Conservation (phyloP, 2,797 vertebrate species). For the Cuculus canorus region DNA sequence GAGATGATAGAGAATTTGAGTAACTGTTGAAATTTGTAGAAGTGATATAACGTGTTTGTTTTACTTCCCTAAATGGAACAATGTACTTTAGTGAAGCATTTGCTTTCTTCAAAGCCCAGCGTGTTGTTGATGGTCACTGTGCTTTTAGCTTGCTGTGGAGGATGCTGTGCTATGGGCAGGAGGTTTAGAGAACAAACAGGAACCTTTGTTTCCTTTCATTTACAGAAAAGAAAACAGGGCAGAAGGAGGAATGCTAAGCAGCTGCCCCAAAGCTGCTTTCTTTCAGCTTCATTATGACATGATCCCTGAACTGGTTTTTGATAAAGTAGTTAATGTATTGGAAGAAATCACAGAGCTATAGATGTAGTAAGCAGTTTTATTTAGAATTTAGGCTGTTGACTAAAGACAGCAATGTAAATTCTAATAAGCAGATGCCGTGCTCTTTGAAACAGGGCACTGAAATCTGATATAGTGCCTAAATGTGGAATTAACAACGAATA, state of each 20-base stretch:
- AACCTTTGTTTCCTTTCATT: slow-evolving; percentile 66
- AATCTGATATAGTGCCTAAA: neutral
- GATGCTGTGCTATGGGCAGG: slow-evolving; percentile 33
- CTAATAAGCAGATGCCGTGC: neutral
- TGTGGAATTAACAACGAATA: neutral
- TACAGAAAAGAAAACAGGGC: slow-evolving; percentile 35
- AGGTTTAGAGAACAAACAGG: slow-evolving; percentile 64
- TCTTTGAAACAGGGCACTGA: neutral
- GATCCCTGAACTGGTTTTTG: neutral
- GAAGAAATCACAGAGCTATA: neutral
- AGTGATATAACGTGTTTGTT: neutral
- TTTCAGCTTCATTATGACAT: slow-evolving; percentile 30
- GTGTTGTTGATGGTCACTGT: neutral
- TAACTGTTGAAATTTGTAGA: neutral
- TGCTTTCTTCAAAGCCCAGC: slow-evolving; percentile 1
- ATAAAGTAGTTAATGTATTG: neutral
- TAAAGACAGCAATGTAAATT: neutral
- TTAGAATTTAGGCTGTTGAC: neutral
- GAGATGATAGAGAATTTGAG: neutral
- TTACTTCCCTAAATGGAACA: neutral
- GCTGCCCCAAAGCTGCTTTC: slow-evolving; percentile 30
- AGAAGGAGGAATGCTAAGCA: slow-evolving; percentile 48
- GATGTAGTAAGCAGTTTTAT: neutral
- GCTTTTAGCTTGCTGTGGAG: slow-evolving; percentile 19
- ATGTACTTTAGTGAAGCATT: neutral